Conservation (phyloP, 2,113 vertebrate species). For the Heliornis fulica region DNA sequence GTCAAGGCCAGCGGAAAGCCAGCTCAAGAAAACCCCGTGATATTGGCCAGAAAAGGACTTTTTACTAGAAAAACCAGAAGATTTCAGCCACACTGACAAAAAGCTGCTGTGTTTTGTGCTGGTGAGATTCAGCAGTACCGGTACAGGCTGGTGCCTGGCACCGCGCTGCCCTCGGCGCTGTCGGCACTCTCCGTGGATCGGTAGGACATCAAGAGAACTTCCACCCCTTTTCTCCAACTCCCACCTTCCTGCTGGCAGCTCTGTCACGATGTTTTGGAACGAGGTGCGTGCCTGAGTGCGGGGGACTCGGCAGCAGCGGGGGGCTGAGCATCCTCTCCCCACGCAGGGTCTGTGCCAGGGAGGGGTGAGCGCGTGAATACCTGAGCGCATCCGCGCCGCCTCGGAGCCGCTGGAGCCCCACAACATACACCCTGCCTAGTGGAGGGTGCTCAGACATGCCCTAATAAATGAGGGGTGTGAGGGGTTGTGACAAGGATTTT, state of each 20-base stretch:
- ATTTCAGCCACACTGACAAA: background rate
- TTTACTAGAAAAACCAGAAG: background rate
- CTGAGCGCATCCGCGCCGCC: background rate
- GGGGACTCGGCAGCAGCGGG: accelerated
- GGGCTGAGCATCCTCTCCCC: background rate
- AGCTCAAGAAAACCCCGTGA: background rate
- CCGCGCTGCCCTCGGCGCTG: too few relatives aligned
- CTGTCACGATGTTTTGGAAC: accelerated
- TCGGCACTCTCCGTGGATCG: too few relatives aligned
- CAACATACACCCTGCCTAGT: background rate
- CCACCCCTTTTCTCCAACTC: background rate
- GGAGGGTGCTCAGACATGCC: background rate
- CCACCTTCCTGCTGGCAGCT: background rate
- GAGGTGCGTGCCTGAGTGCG: accelerated
- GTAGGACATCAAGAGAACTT: too few relatives aligned
- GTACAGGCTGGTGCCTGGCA: background rate
- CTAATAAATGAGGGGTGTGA: background rate
- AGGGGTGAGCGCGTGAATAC: background rate
- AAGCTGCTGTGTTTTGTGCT: background rate
- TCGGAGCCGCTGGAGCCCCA: too few relatives aligned
- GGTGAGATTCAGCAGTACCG: background rate
- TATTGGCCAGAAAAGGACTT: background rate
- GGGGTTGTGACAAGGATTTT: background rate
- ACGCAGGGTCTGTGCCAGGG: accelerated
- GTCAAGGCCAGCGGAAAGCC: background rate